Evolutionary conservation across 1,140 invertebrate species (phyloP).

Genomic region (Ceratina japonica): DNA sequence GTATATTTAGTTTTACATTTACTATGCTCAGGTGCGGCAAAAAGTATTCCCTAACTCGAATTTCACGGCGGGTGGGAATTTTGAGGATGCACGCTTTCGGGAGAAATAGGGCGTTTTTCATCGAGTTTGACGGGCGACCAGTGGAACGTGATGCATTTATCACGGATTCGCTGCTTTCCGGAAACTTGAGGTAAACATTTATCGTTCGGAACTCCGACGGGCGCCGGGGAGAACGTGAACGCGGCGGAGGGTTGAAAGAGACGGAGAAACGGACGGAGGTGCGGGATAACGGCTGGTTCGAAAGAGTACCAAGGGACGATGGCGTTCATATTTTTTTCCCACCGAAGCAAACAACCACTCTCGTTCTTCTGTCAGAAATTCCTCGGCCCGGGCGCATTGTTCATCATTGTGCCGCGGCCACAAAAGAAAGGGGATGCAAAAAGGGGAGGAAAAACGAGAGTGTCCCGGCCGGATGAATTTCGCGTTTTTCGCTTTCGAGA

Average conservation of each 20-base stretch:
- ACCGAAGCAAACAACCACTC: constrained; percentile 25
- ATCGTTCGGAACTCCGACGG: constrained; percentile 37
- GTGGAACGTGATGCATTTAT: constrained; percentile 49
- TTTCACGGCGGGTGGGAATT: constrained; percentile 1
- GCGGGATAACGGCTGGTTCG: too few species aligned
- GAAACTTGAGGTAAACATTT: constrained; percentile 59
- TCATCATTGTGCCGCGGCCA: constrained; percentile 7
- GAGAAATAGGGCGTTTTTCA: constrained; percentile 47
- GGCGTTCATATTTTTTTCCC: constrained; percentile 23
- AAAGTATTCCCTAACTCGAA: background rate
- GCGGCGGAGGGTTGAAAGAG: too few species aligned
- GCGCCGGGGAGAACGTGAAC: background rate
- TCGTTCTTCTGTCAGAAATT: constrained; percentile 14
- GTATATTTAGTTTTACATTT: too few species aligned
- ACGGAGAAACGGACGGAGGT: too few species aligned
- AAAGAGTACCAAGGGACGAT: constrained; percentile 11
- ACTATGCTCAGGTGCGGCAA: too few species aligned
- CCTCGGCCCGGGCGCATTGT: constrained; percentile 24
- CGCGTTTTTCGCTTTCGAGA: constrained; percentile 31
- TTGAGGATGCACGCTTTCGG: background rate
- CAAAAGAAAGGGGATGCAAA: constrained; percentile 15
- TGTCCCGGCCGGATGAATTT: constrained; percentile 28
- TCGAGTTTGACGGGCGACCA: constrained; percentile 33
- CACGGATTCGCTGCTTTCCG: constrained; percentile 11
- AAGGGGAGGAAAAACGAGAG: background rate